Evolutionary conservation across 2,888 invertebrate species (phyloP), one percentile per base, ranked within the genome.

Genomic region (Lordiphosa fenestrarum): DNA sequence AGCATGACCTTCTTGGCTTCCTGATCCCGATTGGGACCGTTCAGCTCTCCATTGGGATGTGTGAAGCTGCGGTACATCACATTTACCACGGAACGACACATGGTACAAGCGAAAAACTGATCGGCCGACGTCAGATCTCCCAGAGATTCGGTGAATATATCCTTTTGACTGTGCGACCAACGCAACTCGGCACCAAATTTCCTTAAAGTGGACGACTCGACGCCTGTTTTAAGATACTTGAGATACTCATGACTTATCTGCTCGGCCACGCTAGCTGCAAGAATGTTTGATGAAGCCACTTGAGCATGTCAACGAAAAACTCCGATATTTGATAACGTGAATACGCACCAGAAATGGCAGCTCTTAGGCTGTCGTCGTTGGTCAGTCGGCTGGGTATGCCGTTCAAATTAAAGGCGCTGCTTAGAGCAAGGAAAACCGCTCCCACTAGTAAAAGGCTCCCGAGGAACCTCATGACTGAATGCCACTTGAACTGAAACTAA

Each of bases 11-110:
- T 68, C 6, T 86, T 86, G 4, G 93, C 84, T 3, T 73, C 53
- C 6, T 33, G 60, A 25, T 90, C 71, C 0, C 73, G 67, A 35
- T 75, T 62, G 4, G 86, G 75, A 0, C 78, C 85, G 40, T 68
- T 86, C 15, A 91, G 90, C 35, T 90, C 89, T 0, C 91, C 84
- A 19, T 89, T 86, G 0, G 92, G 92, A 0, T 90, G 89, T 0
- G 90, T 90, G 5, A 92, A 88, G 7, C 90, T 88, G 3, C 89
- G 72, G 0, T 58, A 41, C 0, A 88, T 0, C 2, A 88, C 81
- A 13, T 71, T 85, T 2, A 86, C 54, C 0, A 81, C 66, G 1
- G 89, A 83, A 0, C 87, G 80, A 37, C 89, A 89, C 0, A 84
- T 37, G 5, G 86, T 85, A 53, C 89, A 89, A 0, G 75, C 35